Conservation (phyloP, 2,113 vertebrate genomes). For the Smithornis capensis region DNA sequence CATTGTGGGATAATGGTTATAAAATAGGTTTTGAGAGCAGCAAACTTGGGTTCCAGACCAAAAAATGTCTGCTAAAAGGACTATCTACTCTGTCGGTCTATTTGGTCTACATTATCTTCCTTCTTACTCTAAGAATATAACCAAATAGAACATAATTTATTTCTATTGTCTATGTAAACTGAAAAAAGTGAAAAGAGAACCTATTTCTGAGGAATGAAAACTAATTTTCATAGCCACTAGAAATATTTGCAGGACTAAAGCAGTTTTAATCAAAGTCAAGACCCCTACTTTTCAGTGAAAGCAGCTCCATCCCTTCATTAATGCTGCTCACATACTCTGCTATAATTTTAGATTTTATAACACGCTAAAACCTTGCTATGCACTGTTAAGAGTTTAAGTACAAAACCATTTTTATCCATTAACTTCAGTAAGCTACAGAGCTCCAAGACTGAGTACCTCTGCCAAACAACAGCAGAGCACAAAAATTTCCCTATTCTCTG, state of each 20-base stretch:
- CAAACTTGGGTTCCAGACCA: background rate
- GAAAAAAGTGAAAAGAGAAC: background rate
- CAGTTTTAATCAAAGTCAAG: background rate
- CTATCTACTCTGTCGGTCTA: background rate
- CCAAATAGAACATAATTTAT: background rate
- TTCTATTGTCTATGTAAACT: background rate
- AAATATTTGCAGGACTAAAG: background rate
- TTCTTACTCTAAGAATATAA: background rate
- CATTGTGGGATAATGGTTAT: background rate
- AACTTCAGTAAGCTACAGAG: background rate
- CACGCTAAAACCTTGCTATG: background rate
- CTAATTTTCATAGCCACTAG: background rate
- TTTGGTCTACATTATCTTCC: background rate
- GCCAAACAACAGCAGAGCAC: background rate
- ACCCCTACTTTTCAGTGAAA: background rate
- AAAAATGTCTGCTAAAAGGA: background rate
- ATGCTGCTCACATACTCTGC: background rate
- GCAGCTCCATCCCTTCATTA: background rate
- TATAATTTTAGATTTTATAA: constrained; percentile 20
- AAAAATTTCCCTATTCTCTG: background rate
- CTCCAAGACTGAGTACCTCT: background rate
- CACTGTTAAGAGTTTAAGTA: background rate
- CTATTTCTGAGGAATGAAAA: background rate
- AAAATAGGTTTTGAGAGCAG: background rate
- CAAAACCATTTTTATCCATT: constrained; percentile 25